Evolutionary conservation across 1,140 invertebrate genomes (phyloP), one percentile per base, ranked within the genome.

Genomic region (Sminthurinus signatus): DNA sequence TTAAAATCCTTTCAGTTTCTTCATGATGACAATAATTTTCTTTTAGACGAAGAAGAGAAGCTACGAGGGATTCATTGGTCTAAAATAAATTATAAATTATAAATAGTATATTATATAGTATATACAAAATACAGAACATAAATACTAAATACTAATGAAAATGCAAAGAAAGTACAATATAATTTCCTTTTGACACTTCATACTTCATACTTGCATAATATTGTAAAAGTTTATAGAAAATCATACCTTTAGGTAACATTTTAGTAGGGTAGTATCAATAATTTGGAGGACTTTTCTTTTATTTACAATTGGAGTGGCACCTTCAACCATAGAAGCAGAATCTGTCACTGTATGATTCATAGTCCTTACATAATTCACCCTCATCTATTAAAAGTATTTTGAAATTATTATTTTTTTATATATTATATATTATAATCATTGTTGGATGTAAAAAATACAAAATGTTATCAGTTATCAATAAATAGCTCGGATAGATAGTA

Each of bases 261-360:
- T 98, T 0, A 98, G 79, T 48, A 98, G 77, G 1, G 94, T 96
- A 2, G 94, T 98, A 75, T 98, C 96, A 67, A 98, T 95, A 44
- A 97, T 91, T 78, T 95, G 92, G 23, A 94, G 76, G 32, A 96
- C 80, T 68, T 93, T 78, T 66, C 81, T 77, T 59, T 78, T 79
- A 4, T 80, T 78, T 46, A 75, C 76, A 17, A 80, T 75, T 8
- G 76, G 77, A 23, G 74, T 72, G 51, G 75, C 77, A 32, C 79
- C 79, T 67, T 82, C 80, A 59, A 80, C 75, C n/a, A 80, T 78
- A 1, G 73, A 57, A 17, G 60, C 60, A 25, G 62, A 48, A 43
- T 62, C 46, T 19, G 60, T 64, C 17, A 55, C 19, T 39, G 36
- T 65, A 57, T 69, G 57, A 27, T 79, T 75, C 36, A 76, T 75